Evolutionary conservation across 2,888 invertebrate species (phyloP), one percentile per base, ranked within the genome.

Genomic region (Phorcus lineatus): DNA sequence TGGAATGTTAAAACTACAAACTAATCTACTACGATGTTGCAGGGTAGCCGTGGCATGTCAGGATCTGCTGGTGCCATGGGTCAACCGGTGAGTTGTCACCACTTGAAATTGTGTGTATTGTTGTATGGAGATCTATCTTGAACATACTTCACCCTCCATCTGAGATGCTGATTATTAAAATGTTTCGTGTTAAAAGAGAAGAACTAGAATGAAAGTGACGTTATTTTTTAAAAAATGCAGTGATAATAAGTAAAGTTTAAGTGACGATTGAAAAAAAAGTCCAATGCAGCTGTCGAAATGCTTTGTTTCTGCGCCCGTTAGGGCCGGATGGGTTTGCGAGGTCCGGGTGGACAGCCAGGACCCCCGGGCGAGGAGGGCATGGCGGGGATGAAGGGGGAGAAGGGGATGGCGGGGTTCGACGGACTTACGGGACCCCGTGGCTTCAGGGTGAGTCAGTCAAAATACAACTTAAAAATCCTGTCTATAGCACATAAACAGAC

Each of bases 261-360:
- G n/a, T n/a, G n/a, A n/a, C n/a, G n/a, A n/a, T 36, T 36, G 2
- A 36, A 2, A 4, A n/a, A 2, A 4, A 7, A 47, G 7, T 13
- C 11, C 13, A 11, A 47, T 11, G 47, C 55, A 77, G 53, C 52
- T 53, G 57, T 52, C 53, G 52, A 52, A 66, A n/a, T 31, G 19
- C n/a, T 19, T 16, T 16, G 52, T 11, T 52, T n/a, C 17, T 40
- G 6, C 2, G 7, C 17, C 4, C 53, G 7, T 7, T 19, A 81
- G 81, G 81, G 81, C 36, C 70, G 76, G 16, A 22, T 77, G 16
- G 85, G 86, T 16, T 74, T 79, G 24, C 62, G 66, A 11, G 85
- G 86, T 9, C 66, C 81, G 16, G 77, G 83, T 28, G 97, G 97
- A 93, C 82, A 84, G 13, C 83, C 86, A 4, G 87, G 86, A 4